phyloP scores from a whole-genome alignment of 37 sponge, comb jelly and placozoan species.

The Amphimedon queenslandica region DNA sequence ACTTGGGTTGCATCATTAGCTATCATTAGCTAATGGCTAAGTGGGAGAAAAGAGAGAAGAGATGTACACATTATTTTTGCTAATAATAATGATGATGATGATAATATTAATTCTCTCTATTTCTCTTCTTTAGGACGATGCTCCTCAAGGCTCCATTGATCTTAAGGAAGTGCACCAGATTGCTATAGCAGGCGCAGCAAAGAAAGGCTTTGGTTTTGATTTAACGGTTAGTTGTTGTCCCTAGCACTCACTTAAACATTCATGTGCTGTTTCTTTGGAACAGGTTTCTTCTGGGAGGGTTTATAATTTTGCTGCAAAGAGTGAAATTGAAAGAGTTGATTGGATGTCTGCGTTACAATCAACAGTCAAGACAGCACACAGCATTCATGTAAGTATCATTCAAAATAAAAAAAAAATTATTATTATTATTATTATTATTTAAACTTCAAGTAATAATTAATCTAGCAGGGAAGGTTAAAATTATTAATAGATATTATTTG shows the following conservation, averaged over 20 bases:
- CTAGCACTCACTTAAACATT: no score
- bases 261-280: not conserved
- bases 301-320: conserved; percentile 40
- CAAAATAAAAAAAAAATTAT: no score
- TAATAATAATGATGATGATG: not conserved
- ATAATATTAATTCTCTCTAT: not conserved
- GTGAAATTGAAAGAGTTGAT: conserved; percentile 4
- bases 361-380: not conserved
- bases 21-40: no score
- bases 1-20: no score
- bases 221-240: conserved; percentile 21
- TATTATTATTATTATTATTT: no score
- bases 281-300: conserved; percentile 50
- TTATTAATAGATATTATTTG: no score
- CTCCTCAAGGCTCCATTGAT: conserved; percentile 24
- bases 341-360: conserved; percentile 31
- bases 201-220: conserved; percentile 53
- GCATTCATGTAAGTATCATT: not conserved
- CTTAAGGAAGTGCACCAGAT: conserved; percentile 16
- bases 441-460: no score
- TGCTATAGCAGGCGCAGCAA: not conserved
- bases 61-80: no score
- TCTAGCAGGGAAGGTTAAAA: no score
- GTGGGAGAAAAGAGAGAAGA: no score
- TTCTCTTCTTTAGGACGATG: conserved; percentile 2